These are phyloP conservation scores for Pithys albifrons DNA, from an alignment of 2,113 vertebrate genomes.

Conservation along the genomic window DNA sequence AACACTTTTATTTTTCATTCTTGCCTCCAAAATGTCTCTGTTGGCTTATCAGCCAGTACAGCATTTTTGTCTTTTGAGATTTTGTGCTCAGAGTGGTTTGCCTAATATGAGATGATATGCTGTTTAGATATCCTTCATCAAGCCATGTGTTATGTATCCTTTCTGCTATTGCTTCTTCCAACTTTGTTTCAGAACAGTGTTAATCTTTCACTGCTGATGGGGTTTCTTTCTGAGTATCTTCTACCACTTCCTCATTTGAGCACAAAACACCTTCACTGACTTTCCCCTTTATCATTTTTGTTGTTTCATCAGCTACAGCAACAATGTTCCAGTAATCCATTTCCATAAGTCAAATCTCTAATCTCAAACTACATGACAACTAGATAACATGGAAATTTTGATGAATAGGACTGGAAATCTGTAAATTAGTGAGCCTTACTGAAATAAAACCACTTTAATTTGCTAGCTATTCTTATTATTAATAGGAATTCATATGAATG, in stretches of 20 bases:
- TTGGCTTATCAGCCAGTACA: not conserved
- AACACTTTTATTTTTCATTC: not conserved
- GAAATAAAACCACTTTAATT: not conserved
- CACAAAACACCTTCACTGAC: not conserved
- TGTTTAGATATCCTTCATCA: not conserved
- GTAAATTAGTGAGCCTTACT: not conserved
- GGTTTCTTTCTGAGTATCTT: not conserved
- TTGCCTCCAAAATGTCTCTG: not conserved
- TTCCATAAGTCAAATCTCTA: not conserved
- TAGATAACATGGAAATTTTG: not conserved
- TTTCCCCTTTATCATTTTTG: not conserved
- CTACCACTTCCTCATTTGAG: not conserved
- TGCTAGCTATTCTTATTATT: not conserved
- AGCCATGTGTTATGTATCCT: not conserved
- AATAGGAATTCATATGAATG: not conserved
- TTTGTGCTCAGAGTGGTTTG: not conserved
- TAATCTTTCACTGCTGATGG: not conserved
- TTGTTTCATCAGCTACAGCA: not conserved
- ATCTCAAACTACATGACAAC: not conserved
- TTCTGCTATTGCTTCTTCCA: not conserved
- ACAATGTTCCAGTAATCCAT: not conserved
- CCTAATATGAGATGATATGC: not conserved
- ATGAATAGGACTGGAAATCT: not conserved
- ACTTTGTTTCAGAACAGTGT: not conserved
- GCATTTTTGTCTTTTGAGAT: not conserved